Evolutionary conservation across 2,113 vertebrate genomes (phyloP).

Genomic region (cat (Felis catus)): DNA sequence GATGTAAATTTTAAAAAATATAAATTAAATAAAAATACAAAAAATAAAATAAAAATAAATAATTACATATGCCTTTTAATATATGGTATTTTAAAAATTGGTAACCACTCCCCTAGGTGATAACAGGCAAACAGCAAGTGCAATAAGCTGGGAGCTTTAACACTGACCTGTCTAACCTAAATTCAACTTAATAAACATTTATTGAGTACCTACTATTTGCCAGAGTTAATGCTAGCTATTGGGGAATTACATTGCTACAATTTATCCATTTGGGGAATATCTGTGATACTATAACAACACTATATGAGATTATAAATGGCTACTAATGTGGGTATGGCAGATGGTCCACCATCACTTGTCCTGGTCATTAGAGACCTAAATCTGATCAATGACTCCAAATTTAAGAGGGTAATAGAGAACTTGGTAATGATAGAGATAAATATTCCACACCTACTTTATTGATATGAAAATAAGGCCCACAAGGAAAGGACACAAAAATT

Average conservation of each 20-base stretch:
- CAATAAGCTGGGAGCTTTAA: background rate
- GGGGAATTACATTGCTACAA: background rate
- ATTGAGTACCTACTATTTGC: background rate
- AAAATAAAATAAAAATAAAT: too few relatives aligned
- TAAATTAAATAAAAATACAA: too few relatives aligned
- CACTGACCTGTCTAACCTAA: background rate
- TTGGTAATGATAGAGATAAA: background rate
- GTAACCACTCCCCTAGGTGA: background rate
- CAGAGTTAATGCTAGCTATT: background rate
- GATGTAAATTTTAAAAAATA: too few relatives aligned
- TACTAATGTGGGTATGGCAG: conserved; percentile 5
- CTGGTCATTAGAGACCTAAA: conserved; percentile 1
- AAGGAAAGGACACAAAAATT: conserved; percentile 20
- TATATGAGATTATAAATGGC: background rate
- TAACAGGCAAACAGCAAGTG: background rate
- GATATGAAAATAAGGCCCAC: background rate
- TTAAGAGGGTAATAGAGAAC: background rate
- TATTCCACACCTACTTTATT: background rate
- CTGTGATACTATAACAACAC: background rate
- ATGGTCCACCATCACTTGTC: background rate
- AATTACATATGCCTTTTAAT: background rate
- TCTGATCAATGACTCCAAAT: background rate
- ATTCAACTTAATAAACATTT: conserved; percentile 28
- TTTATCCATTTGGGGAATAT: background rate
- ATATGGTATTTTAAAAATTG: background rate